Evolutionary conservation across 2,797 vertebrate species (phyloP).

Genomic region (Benthosema pterotum): DNA sequence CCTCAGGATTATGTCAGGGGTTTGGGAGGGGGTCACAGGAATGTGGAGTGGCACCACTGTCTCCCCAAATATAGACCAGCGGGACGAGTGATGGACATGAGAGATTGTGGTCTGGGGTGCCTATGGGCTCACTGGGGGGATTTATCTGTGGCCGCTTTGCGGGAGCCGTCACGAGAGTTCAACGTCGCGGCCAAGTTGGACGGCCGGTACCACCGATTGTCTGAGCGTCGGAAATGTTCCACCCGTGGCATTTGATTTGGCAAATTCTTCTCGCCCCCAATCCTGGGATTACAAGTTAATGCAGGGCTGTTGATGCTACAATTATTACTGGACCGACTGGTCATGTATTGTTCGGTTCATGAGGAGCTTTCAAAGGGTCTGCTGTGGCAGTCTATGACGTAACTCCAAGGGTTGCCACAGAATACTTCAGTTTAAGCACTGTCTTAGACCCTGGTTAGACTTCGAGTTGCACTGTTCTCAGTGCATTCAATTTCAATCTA

Average conservation of each 20-base stretch:
- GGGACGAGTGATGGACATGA: conserved; percentile 65
- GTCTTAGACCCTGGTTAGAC: too few species aligned
- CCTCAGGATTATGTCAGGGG: conserved; percentile 66
- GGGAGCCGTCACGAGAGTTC: conserved; percentile 42
- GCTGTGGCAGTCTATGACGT: too few species aligned
- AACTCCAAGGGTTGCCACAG: too few species aligned
- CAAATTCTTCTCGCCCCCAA: conserved; percentile 33
- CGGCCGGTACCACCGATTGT: too few species aligned
- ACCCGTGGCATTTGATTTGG: conserved; percentile 11
- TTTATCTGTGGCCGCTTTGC: conserved; percentile 49
- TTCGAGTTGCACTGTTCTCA: too few species aligned
- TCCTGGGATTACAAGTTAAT: conserved; percentile 15
- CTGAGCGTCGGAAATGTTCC: neutral
- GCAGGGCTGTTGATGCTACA: conserved; percentile 6
- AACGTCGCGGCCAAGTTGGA: conserved; percentile 51
- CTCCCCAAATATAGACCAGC: conserved; percentile 79
- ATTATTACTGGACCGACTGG: neutral
- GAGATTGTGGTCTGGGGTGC: conserved; percentile 46
- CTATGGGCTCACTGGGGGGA: conserved; percentile 48
- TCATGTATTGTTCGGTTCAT: conserved; percentile 17
- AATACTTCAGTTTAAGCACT: too few species aligned
- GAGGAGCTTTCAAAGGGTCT: neutral
- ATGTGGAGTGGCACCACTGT: conserved; percentile 70
- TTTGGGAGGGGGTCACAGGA: conserved; percentile 36
- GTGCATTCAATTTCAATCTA: too few species aligned